A percentile compares a stretch with the other conserved stretches of the same genome.
These are phyloP conservation scores for Diploptera punctata DNA, from an alignment of 2,888 invertebrate genomes.

Conservation along the genomic window DNA sequence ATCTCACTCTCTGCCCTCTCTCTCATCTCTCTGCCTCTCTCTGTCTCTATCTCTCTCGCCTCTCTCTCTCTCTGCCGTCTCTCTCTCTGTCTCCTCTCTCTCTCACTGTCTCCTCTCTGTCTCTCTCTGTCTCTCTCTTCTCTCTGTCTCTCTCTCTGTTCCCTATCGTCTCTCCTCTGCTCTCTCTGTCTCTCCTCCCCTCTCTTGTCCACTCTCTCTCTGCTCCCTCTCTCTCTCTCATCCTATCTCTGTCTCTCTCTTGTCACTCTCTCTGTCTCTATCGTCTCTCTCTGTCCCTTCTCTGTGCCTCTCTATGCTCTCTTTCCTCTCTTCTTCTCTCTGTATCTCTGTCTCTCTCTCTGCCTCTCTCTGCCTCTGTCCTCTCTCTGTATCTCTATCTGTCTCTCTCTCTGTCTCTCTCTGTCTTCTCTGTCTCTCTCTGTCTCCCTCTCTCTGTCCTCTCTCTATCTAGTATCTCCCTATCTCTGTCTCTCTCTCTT, in stretches of 20 bases:
- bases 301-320: not conserved
- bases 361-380: too few relatives aligned
- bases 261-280: not conserved
- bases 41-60: not conserved
- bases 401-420: too few relatives aligned
- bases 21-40: not conserved
- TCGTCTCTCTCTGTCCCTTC: not conserved
- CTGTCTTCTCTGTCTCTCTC: too few relatives aligned
- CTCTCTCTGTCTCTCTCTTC: not conserved
- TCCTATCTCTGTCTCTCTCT: not conserved
- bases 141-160: not conserved
- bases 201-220: too few relatives aligned
- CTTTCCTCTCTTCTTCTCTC: not conserved
- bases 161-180: not conserved
- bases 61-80: not conserved
- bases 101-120: not conserved
- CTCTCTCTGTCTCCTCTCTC: not conserved
- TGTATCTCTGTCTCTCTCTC: too few relatives aligned
- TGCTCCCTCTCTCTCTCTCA: not conserved
- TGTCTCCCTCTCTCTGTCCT: not conserved
- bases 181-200: not conserved
- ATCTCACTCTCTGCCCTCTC: not conserved
- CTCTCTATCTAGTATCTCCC: not conserved
- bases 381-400: too few relatives aligned
- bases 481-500: not conserved